phyloP scores from a whole-genome alignment of 2,113 vertebrate species.

The Corapipo altera region DNA sequence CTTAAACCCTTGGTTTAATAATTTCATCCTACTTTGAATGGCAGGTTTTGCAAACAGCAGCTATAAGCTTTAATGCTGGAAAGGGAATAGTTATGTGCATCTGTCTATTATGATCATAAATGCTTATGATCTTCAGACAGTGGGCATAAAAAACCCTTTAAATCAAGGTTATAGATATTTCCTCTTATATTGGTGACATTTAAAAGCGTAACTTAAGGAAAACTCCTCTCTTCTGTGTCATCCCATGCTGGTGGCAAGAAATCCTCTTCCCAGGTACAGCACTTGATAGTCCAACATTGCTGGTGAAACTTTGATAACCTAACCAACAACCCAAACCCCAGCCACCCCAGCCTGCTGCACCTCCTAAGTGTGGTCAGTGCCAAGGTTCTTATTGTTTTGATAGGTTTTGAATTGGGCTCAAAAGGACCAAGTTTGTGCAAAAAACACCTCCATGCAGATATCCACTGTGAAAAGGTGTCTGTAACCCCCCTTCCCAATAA shows the following conservation, averaged over 20 bases:
- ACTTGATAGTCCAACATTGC: background rate
- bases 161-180: background rate
- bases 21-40: background rate
- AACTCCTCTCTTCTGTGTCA: background rate
- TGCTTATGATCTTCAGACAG: background rate
- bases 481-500: fast-evolving
- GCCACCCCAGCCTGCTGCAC: background rate
- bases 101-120: background rate
- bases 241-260: background rate
- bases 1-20: background rate
- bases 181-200: background rate
- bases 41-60: background rate
- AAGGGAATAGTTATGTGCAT: background rate
- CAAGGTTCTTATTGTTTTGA: background rate
- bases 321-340: background rate
- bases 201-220: background rate
- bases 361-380: background rate
- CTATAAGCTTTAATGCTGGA: background rate
- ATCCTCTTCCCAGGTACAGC: background rate
- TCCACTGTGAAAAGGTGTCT: background rate
- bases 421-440: background rate
- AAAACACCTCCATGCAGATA: background rate
- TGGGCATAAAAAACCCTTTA: background rate
- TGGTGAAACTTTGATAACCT: background rate
- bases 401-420: background rate